Evolutionary conservation across 2,113 vertebrate genomes (phyloP), one percentile per base, ranked within the genome.

Genomic region (Archocentrus centrarchus): DNA sequence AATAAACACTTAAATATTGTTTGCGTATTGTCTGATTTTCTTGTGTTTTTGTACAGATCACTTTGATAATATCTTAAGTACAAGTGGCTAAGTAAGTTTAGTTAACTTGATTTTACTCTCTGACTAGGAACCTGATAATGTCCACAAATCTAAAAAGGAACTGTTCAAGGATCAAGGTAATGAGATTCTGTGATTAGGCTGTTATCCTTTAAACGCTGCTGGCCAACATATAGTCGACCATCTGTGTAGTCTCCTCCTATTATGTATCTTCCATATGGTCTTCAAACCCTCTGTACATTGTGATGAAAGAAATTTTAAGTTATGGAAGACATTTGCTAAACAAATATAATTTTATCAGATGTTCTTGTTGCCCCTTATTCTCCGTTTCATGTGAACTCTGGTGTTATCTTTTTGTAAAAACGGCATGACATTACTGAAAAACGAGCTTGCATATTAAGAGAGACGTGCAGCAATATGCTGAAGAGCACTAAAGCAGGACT

Each of bases 1-100:
- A 92, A 92, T 90, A 91, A 94, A 93, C 66, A 85, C 79, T 87
- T 90, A 89, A 77, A 76, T 84, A 90, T 87, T 70, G 61, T 84
- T 77, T 39, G 41, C 55, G 22, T 76, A 5, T 11, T 22, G 35
- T 50, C 32, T 82, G 15, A 24, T 82, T 77, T 37, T 2, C 15
- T 73, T 63, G 6, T 8, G 3, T 11, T 64, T 3, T 1, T 27
- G 1, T 59, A 7, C 1, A 1, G 47, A 15, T n/a, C 37, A 24
- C 22, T 24, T 37, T 59, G 22, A 0, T 50, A 9, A 1, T 37
- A 57, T 57, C 7, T 10, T 68, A 27, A 32, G 66, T 6, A 22
- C 6, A 18, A 24, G 14, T 14, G 15, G 44, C 41, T 14, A 44
- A 44, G 11, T 44, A 47, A 5, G 44, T 44, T 44, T 14, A 13